Evolutionary conservation across 1,140 invertebrate species (phyloP).

Genomic region (Anastatus disparis): DNA sequence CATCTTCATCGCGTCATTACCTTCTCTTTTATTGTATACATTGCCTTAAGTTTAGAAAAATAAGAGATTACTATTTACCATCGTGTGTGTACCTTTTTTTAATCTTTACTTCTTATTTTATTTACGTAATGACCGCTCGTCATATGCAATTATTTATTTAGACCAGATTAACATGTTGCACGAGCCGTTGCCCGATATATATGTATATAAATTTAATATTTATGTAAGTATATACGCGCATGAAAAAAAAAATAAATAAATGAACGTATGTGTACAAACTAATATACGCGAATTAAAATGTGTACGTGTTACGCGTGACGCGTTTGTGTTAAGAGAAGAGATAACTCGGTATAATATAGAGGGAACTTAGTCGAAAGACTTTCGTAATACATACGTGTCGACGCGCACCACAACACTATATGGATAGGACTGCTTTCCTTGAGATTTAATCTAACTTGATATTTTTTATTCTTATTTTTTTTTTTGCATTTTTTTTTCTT

Average conservation of each 20-base stretch:
- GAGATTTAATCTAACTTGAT: constrained; percentile 17
- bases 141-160: constrained; percentile 47
- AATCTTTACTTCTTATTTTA: constrained; percentile 13
- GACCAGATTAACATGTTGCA: constrained; percentile 36
- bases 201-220: neutral
- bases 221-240: neutral
- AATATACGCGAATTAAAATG: no score
- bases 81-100: no score
- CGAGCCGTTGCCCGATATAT: neutral
- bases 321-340: neutral
- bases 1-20: constrained; percentile 42
- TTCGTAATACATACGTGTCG: neutral
- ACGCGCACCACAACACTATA: no score
- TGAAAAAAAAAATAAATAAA: no score
- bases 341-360: neutral
- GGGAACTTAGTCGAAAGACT: constrained; percentile 4
- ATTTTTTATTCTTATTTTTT: no score
- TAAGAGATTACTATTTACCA: no score
- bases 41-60: no score
- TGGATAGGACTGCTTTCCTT: constrained; percentile 24
- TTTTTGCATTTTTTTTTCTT: neutral
- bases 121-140: constrained; percentile 45
- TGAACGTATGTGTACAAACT: no score
- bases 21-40: constrained; percentile 39
- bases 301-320: no score